Conservation (phyloP, 1,140 invertebrate genomes). For the Trichogramma pretiosum region DNA sequence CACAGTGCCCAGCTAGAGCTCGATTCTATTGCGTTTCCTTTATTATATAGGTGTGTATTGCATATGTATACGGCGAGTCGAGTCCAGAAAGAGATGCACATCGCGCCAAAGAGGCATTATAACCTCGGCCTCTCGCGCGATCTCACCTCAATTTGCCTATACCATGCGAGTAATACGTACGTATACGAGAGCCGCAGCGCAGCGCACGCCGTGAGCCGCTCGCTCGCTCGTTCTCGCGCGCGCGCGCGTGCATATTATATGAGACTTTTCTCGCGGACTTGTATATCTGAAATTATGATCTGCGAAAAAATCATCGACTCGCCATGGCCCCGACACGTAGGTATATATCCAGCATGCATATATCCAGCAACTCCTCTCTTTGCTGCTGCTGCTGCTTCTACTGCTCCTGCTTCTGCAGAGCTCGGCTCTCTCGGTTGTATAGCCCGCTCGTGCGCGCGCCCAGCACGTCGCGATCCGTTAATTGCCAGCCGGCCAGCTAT, state of each 20-base stretch:
- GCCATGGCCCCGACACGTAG: too few relatives aligned
- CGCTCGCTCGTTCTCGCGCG: background rate
- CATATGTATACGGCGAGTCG: constrained; percentile 2
- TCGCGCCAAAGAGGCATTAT: too few relatives aligned
- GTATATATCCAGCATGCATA: too few relatives aligned
- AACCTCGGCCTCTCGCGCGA: constrained; percentile 16
- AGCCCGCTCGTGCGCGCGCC: constrained; percentile 10
- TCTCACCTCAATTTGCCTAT: constrained; percentile 49
- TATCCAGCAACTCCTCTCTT: too few relatives aligned
- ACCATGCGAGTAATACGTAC: too few relatives aligned
- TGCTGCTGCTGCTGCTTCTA: background rate
- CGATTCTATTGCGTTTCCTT: constrained; percentile 10
- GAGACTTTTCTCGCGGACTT: too few relatives aligned
- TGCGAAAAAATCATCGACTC: constrained; percentile 35
- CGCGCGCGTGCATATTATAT: too few relatives aligned
- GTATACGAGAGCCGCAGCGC: constrained; percentile 38
- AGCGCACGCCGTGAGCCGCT: constrained; percentile 20
- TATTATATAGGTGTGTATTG: constrained; percentile 9
- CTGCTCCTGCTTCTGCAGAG: background rate
- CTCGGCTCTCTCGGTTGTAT: too few relatives aligned
- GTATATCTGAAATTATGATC: constrained; percentile 48
- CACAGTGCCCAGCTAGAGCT: background rate
- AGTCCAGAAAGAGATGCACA: too few relatives aligned
- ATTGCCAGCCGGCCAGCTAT: constrained; percentile 23
- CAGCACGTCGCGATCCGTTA: constrained; percentile 30